A percentile compares a stretch with the other conserved stretches of the same genome.
phyloP scores from a whole-genome alignment of 2,797 vertebrate genomes.

The Sebastes steindachneri region DNA sequence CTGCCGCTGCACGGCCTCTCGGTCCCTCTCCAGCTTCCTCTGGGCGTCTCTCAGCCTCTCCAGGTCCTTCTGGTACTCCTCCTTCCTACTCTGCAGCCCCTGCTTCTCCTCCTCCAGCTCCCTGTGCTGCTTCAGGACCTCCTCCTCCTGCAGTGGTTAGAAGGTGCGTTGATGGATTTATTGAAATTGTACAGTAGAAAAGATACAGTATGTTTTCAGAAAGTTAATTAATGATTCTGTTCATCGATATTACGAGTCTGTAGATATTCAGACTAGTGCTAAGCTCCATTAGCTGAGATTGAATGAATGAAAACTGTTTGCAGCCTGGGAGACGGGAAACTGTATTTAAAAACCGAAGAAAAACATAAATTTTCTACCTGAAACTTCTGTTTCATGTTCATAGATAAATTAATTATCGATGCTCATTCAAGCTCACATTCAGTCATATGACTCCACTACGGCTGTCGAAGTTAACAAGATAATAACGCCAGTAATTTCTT shows the following conservation, averaged over 20 bases:
- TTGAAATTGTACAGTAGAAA: not conserved
- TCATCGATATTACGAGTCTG: not conserved
- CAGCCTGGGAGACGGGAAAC: not conserved
- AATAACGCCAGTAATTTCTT: too few relatives aligned
- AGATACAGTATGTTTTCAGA: not conserved
- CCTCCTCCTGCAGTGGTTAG: slow-evolving; percentile 82
- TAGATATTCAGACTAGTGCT: too few relatives aligned
- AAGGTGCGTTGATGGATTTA: slow-evolving; percentile 24
- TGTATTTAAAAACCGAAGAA: not conserved
- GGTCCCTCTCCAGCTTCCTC: slow-evolving; percentile 91
- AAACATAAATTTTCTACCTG: not conserved
- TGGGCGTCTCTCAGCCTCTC: slow-evolving; percentile 89
- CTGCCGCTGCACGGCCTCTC: slow-evolving; percentile 85
- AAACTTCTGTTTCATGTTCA: not conserved
- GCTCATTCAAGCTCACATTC: not conserved
- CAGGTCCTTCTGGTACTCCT: slow-evolving; percentile 90
- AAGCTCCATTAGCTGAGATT: not conserved
- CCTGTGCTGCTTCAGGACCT: slow-evolving; percentile 72
- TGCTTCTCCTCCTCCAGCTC: slow-evolving; percentile 84
- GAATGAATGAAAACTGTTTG: not conserved
- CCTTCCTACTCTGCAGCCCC: slow-evolving; percentile 87
- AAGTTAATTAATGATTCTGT: not conserved
- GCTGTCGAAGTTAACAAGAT: too few relatives aligned
- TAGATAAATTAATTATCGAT: not conserved
- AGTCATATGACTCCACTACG: not conserved